Evolutionary conservation across 2,888 invertebrate genomes (phyloP).

Genomic region (Camptogramma bilineatum): DNA sequence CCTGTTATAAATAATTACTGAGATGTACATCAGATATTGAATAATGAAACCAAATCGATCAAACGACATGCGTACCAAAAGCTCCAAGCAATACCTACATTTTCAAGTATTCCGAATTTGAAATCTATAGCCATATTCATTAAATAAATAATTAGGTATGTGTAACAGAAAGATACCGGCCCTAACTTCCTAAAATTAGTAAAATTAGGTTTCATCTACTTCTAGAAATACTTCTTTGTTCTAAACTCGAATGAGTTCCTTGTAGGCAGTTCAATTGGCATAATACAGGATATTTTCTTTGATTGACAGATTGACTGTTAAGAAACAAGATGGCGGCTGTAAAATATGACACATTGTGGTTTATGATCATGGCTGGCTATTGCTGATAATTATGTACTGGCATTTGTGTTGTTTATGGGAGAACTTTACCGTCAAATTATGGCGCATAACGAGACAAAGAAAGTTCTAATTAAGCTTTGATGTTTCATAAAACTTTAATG

Average conservation of each 20-base stretch:
- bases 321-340: constrained; percentile 25
- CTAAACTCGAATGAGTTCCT: not conserved
- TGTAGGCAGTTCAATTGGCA: not conserved
- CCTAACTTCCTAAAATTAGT: too few relatives aligned
- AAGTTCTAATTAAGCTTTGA: constrained; percentile 31
- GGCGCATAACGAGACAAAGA: constrained; percentile 30
- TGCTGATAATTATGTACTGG: constrained; percentile 11
- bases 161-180: too few relatives aligned
- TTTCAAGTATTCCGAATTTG: too few relatives aligned
- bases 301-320: constrained; percentile 18
- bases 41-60: not conserved
- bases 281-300: constrained; percentile 4
- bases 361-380: constrained; percentile 13
- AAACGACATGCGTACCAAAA: too few relatives aligned
- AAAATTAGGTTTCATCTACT: not conserved
- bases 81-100: too few relatives aligned
- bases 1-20: not conserved
- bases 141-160: too few relatives aligned
- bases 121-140: too few relatives aligned
- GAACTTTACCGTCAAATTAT: constrained; percentile 19
- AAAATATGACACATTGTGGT: constrained; percentile 22
- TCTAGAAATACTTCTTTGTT: not conserved
- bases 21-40: not conserved
- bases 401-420: constrained; percentile 24
- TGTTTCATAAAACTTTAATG: constrained; percentile 29